These are phyloP conservation scores for Neosilurus hyrtlii DNA, from an alignment of 2,797 vertebrate genomes.

Conservation along the genomic window DNA sequence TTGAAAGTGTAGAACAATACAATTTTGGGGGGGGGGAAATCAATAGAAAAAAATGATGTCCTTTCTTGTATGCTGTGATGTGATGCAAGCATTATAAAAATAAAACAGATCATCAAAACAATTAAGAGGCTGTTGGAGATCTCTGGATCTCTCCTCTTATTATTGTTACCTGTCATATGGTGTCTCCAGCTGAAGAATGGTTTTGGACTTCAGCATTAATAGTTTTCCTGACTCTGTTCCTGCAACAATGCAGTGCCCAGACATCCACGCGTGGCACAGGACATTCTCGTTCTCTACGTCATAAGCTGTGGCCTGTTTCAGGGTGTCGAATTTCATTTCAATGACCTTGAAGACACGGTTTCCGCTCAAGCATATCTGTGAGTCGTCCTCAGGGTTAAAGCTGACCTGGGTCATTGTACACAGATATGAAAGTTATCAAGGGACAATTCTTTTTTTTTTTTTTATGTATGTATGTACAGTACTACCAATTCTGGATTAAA, in stretches of 20 bases:
- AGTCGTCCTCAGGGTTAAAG: slow-evolving; percentile 85
- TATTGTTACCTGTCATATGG: slow-evolving; percentile 59
- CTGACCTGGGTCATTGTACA: slow-evolving; percentile 75
- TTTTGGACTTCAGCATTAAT: slow-evolving; percentile 76
- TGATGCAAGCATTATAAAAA: neutral
- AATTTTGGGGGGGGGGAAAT: neutral
- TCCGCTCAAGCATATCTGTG: slow-evolving; percentile 85
- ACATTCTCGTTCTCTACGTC: slow-evolving; percentile 79
- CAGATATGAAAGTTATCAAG: neutral
- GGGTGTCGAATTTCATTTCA: slow-evolving; percentile 76
- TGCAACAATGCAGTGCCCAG: slow-evolving; percentile 75
- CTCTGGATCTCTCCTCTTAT: slow-evolving; percentile 27
- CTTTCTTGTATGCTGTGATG: neutral
- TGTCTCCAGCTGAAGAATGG: slow-evolving; percentile 36
- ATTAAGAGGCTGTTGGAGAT: neutral
- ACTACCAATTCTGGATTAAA: neutral
- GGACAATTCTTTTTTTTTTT: too few species aligned
- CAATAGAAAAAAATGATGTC: neutral
- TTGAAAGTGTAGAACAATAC: neutral
- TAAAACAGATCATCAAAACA: neutral
- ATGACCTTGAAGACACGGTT: slow-evolving; percentile 82
- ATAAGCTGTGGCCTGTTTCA: slow-evolving; percentile 81
- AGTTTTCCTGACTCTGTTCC: slow-evolving; percentile 85
- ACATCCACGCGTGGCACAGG: slow-evolving; percentile 85
- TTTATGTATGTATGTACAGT: too few species aligned